Evolutionary conservation across 2,888 invertebrate genomes (phyloP).

Genomic region (Campaea margaritaria): DNA sequence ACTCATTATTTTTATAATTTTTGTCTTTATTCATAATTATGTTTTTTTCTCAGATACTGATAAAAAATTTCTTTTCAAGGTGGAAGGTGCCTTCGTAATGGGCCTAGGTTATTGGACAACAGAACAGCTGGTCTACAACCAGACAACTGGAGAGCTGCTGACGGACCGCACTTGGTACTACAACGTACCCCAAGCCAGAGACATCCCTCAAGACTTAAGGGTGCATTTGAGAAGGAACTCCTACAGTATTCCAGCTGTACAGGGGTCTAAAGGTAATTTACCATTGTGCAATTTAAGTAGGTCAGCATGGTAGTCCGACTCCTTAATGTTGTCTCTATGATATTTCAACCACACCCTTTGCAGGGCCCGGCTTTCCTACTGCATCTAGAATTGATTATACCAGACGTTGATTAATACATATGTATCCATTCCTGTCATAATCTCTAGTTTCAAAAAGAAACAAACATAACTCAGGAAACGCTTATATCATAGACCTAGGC

Average conservation of each 20-base stretch:
- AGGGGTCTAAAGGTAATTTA: slow-evolving; percentile 87
- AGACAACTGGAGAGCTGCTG: slow-evolving; percentile 87
- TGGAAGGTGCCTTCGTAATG: slow-evolving; percentile 92
- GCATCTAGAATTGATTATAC: too few relatives aligned
- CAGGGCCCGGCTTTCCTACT: too few relatives aligned
- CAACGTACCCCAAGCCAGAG: slow-evolving; percentile 89
- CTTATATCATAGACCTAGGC: too few relatives aligned
- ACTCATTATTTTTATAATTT: neutral
- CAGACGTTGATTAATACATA: too few relatives aligned
- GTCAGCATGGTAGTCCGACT: too few relatives aligned
- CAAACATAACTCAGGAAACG: too few relatives aligned
- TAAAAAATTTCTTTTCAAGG: slow-evolving; percentile 51
- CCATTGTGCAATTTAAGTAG: too few relatives aligned
- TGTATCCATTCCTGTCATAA: too few relatives aligned
- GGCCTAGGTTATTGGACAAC: slow-evolving; percentile 90
- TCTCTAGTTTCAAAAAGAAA: too few relatives aligned
- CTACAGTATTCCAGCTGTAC: slow-evolving; percentile 85
- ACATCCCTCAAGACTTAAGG: slow-evolving; percentile 90
- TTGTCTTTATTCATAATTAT: slow-evolving; percentile 68
- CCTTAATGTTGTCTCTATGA: too few relatives aligned
- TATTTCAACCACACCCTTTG: too few relatives aligned
- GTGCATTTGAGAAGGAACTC: slow-evolving; percentile 87
- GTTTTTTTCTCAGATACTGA: too few relatives aligned
- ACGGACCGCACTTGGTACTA: slow-evolving; percentile 93
- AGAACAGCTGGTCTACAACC: slow-evolving; percentile 88